phyloP scores from a whole-genome alignment of 2,888 invertebrate genomes.

The Lithosia quadra region DNA sequence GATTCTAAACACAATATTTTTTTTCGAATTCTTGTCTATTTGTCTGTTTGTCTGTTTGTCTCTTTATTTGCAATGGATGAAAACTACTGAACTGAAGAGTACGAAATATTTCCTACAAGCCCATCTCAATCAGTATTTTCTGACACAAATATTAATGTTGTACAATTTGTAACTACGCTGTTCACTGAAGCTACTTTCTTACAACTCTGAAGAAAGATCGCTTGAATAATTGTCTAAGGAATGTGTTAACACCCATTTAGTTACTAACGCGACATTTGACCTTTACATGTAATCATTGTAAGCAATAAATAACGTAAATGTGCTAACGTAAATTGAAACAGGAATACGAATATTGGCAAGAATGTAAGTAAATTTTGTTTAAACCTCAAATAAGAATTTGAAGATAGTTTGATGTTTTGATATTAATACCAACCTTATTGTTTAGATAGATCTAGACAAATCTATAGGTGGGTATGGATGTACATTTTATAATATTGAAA shows the following conservation, averaged over 20 bases:
- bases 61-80: too few species aligned
- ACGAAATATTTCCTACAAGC: neutral
- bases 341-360: conserved; percentile 42
- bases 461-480: too few species aligned
- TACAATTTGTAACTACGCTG: conserved; percentile 37
- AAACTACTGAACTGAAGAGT: too few species aligned
- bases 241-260: conserved; percentile 59
- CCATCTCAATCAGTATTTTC: neutral
- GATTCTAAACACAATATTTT: too few species aligned
- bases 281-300: conserved; percentile 65
- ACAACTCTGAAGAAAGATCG: conserved; percentile 34
- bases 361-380: conserved; percentile 32
- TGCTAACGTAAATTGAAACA: conserved; percentile 66
- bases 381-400: conserved; percentile 6
- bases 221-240: conserved; percentile 43
- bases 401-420: conserved; percentile 4
- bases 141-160: conserved; percentile 26
- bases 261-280: conserved; percentile 60
- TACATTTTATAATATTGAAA: too few species aligned
- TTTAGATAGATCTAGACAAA: too few species aligned
- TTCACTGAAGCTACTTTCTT: conserved; percentile 44
- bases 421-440: neutral
- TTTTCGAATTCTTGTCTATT: too few species aligned
- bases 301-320: conserved; percentile 68
- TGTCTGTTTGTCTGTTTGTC: too few species aligned